Base-by-base conservation (phyloP, 1,140 invertebrate genomes). In the Vollenhovia emeryi region DNA sequence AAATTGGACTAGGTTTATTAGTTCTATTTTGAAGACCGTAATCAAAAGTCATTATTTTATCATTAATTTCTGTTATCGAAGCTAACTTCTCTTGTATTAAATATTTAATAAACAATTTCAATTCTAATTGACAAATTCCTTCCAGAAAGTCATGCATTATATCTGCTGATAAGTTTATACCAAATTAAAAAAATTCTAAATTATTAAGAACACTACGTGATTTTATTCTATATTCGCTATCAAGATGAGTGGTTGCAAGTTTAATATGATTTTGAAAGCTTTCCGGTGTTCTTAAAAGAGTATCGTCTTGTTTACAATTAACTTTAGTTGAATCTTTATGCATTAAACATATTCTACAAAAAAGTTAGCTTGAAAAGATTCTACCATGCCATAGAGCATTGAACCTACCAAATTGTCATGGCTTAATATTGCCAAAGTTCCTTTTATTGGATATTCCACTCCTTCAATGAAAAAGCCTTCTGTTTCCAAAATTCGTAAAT, bases 281-380 rank as follows among this genome's bases (percentile, higher is more conserved):
- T 59, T 59, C 57, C 7, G 57, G 24, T 27, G 11, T 59, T 59
- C 24, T 59, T 9, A 59, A n/a, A 59, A 13, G 24, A 59, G n/a
- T 59, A 59, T 59, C 24, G 1, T 59, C 9, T 59, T 59, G 57
- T 59, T 59, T 59, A 11, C 57, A 59, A 59, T 30, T 59, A 30
- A 59, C 24, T 59, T 59, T 59, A 59, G 57, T 27, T 30, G 11
- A 24, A 27, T 59, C 9, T 59, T 59, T 59, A 27, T 64, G n/a
- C 30, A 64, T 64, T 6, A 64, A 64, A 64, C 27, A 60, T 64
- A 64, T 64, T 64, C 33, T 30, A 60, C 33, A 52, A 64, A 64
- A 64, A 21, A 40, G 9, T 64, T 64, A 64, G 33, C 62, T 33
- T 40, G 33, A 21, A 52, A 64, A 64, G 9, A 64, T 11, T 64